phyloP scores from a whole-genome alignment of 2,113 vertebrate genomes.

The Ophiodon elongatus region DNA sequence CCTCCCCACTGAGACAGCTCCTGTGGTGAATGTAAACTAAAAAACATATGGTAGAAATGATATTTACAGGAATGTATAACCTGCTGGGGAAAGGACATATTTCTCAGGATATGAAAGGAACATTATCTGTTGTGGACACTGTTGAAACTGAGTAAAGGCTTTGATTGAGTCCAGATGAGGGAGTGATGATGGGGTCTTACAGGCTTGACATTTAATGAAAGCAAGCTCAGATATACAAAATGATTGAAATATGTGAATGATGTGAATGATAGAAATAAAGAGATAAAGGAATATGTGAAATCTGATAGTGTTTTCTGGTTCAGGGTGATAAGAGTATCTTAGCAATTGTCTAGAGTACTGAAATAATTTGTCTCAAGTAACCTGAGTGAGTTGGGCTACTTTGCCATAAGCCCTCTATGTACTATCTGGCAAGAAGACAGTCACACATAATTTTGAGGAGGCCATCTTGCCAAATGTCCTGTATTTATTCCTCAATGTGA shows the following conservation, averaged over 20 bases:
- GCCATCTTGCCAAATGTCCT: conserved; percentile 32
- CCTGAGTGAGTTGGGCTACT: conserved; percentile 17
- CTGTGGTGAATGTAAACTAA: conserved; percentile 6
- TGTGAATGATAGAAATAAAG: background rate
- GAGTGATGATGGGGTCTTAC: background rate
- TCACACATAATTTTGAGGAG: conserved; percentile 29
- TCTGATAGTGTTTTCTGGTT: background rate
- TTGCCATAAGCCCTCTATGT: background rate
- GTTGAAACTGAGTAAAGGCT: conserved; percentile 34
- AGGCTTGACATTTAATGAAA: conserved; percentile 28
- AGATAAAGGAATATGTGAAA: background rate
- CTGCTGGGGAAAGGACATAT: conserved; percentile 1
- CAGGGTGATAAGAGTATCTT: background rate
- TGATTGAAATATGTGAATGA: background rate
- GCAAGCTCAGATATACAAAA: background rate
- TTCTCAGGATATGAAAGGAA: conserved; percentile 38
- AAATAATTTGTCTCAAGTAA: background rate
- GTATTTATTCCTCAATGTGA: conserved; percentile 19
- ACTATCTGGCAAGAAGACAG: conserved; percentile 14
- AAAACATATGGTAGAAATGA: conserved; percentile 44
- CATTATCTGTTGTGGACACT: conserved; percentile 29
- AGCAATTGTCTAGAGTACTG: background rate
- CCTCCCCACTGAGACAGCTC: conserved; percentile 23
- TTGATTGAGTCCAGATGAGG: conserved; percentile 30
- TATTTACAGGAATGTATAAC: conserved; percentile 52